These are phyloP conservation scores for Anhinga anhinga DNA, from an alignment of 2,113 vertebrate genomes.

Conservation along the genomic window DNA sequence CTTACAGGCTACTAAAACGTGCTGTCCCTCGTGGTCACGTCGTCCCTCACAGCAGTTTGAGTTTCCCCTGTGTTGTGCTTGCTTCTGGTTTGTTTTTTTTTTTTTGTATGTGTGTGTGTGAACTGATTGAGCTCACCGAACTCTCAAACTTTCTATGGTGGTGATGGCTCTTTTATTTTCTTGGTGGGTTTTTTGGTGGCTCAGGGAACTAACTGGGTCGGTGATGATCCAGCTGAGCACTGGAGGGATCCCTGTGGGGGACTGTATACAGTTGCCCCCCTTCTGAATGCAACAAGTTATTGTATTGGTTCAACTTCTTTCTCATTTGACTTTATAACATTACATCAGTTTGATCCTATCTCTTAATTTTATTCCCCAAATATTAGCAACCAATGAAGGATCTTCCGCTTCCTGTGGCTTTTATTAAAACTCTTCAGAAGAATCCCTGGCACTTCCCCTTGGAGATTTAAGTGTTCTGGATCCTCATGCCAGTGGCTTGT, in stretches of 20 bases:
- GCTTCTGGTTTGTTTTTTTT: not conserved
- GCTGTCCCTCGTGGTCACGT: not conserved
- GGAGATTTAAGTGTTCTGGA: not conserved
- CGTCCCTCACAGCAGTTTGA: not conserved
- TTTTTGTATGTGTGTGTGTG: not conserved
- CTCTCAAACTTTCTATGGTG: not conserved
- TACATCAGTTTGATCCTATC: slow-evolving; percentile 11
- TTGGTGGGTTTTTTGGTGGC: not conserved
- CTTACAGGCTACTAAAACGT: not conserved
- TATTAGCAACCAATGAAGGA: slow-evolving; percentile 19
- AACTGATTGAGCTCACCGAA: not conserved
- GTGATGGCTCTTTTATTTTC: not conserved
- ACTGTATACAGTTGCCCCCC: rapidly evolving
- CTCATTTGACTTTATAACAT: not conserved
- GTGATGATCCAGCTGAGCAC: not conserved
- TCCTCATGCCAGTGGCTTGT: slow-evolving; percentile 55
- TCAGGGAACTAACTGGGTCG: not conserved
- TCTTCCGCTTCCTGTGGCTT: slow-evolving; percentile 24
- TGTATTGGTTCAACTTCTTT: not conserved
- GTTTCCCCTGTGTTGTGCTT: not conserved
- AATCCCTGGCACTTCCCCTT: slow-evolving; percentile 66
- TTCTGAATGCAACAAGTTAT: not conserved
- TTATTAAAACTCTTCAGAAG: slow-evolving; percentile 23
- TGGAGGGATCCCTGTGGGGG: not conserved
- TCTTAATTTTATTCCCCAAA: not conserved